Base-by-base conservation (phyloP, 1,140 invertebrate species). In the Gonatopus flavifemur region DNA sequence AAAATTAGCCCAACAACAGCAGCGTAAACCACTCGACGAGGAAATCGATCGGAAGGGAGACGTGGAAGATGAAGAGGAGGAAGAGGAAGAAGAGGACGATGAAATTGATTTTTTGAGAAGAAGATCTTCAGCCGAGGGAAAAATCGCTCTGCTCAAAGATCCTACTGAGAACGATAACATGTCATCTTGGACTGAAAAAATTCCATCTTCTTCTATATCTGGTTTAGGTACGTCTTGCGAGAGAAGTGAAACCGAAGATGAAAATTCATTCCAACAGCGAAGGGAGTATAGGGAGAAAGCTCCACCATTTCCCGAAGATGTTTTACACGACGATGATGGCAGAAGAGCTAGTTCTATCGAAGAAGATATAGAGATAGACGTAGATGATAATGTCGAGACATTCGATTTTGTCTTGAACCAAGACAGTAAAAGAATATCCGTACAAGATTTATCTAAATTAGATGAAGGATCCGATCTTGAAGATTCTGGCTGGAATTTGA, bases 51-150 rank as follows among this genome's bases (percentile, higher is more conserved):
- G 43, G 12, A 33, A 40, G 12, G 43, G 36, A 28, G 16, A 28
- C 2, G 31, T 51, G n/a, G 46, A 50, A 6, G n/a, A n/a, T n/a
- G n/a, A n/a, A n/a, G 45, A 42, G 1, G 15, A 40, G 0, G 40
- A 43, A 6, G 6, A 8, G 2, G 60, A 66, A 4, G 60, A 56
- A 4, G 66, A 60, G 19, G 69, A 74, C n/a, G 55, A 56, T 15
- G 62, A 66, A 12, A 49, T 52, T 15, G 50, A 63, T 25, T 57
- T 61, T 0, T 47, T 71, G n/a, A 70, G 44, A 18, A 63, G 76
- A 31, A 57, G 76, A 46, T 78, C 76, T 0, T 78, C 76, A 0
- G 74, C 76, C 1, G 76, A 78, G 30, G 76, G 76, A 3, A 76
- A 71, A 44, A 60, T 72, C 33, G 76, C 76, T 0, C 32, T 78